phyloP scores from a whole-genome alignment of 2,888 invertebrate species.

The Cantharis rustica region DNA sequence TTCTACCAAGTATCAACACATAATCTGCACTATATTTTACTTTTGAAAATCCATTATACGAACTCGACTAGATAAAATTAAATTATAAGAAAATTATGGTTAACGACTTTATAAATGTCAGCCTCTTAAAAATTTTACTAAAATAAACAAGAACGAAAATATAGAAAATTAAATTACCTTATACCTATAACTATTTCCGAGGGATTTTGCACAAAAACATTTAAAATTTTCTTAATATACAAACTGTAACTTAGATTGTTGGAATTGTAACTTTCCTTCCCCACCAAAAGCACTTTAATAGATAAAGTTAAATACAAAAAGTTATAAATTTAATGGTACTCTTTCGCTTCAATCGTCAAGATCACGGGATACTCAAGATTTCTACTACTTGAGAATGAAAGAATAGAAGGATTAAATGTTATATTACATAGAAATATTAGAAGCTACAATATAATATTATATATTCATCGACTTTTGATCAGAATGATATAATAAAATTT shows the following conservation, averaged over 20 bases:
- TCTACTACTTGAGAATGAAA: background rate
- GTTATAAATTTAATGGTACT: background rate
- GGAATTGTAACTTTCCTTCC: background rate
- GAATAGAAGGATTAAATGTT: background rate
- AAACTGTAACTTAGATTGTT: background rate
- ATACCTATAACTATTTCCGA: background rate
- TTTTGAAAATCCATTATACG: background rate
- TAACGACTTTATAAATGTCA: background rate
- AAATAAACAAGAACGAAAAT: background rate
- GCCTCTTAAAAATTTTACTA: background rate
- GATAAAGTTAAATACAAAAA: background rate
- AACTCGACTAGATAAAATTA: background rate
- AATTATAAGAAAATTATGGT: background rate
- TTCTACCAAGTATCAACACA: conserved; percentile 1
- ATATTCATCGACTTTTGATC: too few species aligned
- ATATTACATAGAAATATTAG: background rate
- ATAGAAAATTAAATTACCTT: background rate
- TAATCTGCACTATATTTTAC: conserved; percentile 6
- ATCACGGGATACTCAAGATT: background rate
- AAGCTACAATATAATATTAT: too few species aligned
- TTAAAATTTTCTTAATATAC: background rate
- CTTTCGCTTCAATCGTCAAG: background rate
- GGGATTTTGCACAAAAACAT: background rate
- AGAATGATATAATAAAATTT: too few species aligned
- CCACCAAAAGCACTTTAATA: background rate